These are phyloP conservation scores for Lepidocyrtoides sp. DNA, from an alignment of 2,888 invertebrate species.

Conservation along the genomic window DNA sequence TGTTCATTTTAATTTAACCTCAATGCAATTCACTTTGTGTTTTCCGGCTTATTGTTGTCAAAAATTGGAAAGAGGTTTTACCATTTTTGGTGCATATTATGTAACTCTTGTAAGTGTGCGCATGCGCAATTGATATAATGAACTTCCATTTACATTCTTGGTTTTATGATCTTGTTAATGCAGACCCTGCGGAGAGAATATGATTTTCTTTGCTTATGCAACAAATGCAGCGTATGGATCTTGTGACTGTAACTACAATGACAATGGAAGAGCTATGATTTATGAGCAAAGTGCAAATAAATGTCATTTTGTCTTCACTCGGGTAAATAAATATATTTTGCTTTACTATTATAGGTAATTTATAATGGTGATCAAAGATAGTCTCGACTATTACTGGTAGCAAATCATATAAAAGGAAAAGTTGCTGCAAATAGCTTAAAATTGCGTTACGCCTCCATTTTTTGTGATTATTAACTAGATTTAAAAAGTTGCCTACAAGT, in stretches of 20 bases:
- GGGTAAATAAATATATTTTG: slow-evolving; percentile 57
- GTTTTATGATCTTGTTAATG: slow-evolving; percentile 39
- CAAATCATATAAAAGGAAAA: slow-evolving; percentile 38
- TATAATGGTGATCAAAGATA: not conserved
- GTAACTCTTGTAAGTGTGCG: no score
- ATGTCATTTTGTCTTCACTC: slow-evolving; percentile 77
- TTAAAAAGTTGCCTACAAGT: no score
- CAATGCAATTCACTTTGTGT: not conserved
- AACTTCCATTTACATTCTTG: slow-evolving; percentile 35
- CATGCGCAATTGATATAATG: not conserved
- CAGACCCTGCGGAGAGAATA: slow-evolving; percentile 80
- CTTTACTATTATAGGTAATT: not conserved
- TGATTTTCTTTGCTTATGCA: slow-evolving; percentile 81
- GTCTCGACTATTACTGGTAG: not conserved
- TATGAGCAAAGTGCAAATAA: slow-evolving; percentile 60
- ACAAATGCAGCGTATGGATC: slow-evolving; percentile 80
- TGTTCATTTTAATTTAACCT: not conserved
- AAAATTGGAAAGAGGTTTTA: not conserved
- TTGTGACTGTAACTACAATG: slow-evolving; percentile 82
- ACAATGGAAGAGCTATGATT: slow-evolving; percentile 75
- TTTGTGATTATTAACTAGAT: no score
- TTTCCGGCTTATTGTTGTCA: not conserved
- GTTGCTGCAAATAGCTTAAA: slow-evolving; percentile 7
- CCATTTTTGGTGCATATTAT: no score
- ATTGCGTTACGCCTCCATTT: not conserved